phyloP scores from a whole-genome alignment of 2,113 vertebrate genomes.

The Tragelaphus buxtoni region DNA sequence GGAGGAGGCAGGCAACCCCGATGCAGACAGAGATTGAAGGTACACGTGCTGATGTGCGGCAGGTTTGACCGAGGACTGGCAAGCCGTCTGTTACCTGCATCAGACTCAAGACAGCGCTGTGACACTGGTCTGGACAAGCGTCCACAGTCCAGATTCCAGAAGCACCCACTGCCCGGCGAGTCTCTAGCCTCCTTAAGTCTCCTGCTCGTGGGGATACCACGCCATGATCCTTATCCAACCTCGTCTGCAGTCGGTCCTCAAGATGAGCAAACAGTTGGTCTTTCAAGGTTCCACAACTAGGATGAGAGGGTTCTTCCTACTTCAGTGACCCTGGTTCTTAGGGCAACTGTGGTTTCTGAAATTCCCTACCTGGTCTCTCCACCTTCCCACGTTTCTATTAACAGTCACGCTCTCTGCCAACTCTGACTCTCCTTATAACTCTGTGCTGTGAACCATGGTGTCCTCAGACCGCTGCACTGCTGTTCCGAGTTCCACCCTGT shows the following conservation, averaged over 20 bases:
- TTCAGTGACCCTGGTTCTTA: neutral
- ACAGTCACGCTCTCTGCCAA: neutral
- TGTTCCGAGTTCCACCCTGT: rapidly evolving
- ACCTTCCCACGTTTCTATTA: neutral
- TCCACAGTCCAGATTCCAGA: neutral
- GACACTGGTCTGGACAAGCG: neutral
- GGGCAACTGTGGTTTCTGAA: neutral
- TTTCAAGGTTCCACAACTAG: neutral
- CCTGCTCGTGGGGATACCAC: neutral
- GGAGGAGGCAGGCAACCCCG: rapidly evolving
- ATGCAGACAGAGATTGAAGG: neutral
- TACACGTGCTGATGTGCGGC: neutral
- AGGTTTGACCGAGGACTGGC: neutral
- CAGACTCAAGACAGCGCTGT: neutral
- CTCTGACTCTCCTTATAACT: neutral
- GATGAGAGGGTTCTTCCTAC: neutral
- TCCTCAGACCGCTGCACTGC: too few relatives aligned
- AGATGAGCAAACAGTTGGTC: neutral
- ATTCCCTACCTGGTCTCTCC: neutral
- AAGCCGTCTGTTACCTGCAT: neutral
- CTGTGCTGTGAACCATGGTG: neutral
- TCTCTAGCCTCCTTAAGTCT: neutral
- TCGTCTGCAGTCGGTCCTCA: neutral
- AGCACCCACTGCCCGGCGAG: neutral
- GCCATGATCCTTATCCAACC: neutral